These are phyloP conservation scores for Acanthornis magna DNA, from an alignment of 2,797 vertebrate genomes.

Conservation along the genomic window DNA sequence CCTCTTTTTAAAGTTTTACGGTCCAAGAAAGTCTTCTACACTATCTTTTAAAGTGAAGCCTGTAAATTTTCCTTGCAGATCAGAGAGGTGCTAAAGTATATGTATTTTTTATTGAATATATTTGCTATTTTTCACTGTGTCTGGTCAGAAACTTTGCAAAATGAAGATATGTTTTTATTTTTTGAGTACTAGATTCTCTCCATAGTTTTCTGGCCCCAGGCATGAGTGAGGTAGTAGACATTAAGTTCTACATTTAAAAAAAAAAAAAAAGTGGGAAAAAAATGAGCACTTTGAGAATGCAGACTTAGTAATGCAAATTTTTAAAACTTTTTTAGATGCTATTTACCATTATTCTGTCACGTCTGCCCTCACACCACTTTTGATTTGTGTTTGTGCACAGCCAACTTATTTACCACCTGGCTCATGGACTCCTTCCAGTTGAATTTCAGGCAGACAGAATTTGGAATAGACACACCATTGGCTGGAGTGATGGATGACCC, in stretches of 20 bases:
- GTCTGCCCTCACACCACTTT: not conserved
- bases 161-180: not conserved
- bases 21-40: not conserved
- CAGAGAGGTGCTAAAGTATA: not conserved
- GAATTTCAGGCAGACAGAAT: not conserved
- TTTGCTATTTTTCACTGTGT: not conserved
- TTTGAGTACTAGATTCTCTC: not conserved
- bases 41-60: not conserved
- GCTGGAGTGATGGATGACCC: slow-evolving; percentile 5
- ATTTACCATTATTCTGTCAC: not conserved
- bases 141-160: slow-evolving; percentile 12
- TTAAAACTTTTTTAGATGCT: not conserved
- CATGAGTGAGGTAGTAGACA: not conserved
- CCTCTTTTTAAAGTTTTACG: not conserved
- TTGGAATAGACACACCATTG: not conserved
- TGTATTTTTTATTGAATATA: not conserved
- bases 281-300: not conserved
- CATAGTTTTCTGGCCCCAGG: not conserved
- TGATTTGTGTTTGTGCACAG: not conserved
- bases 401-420: not conserved
- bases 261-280: not conserved
- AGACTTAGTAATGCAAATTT: not conserved
- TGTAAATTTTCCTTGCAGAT: not conserved
- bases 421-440: not conserved
- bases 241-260: not conserved